A percentile compares a stretch with the other conserved stretches of the same genome.
These are phyloP conservation scores for Apotomis betuletana DNA, from an alignment of 2,888 invertebrate species.

Conservation along the genomic window DNA sequence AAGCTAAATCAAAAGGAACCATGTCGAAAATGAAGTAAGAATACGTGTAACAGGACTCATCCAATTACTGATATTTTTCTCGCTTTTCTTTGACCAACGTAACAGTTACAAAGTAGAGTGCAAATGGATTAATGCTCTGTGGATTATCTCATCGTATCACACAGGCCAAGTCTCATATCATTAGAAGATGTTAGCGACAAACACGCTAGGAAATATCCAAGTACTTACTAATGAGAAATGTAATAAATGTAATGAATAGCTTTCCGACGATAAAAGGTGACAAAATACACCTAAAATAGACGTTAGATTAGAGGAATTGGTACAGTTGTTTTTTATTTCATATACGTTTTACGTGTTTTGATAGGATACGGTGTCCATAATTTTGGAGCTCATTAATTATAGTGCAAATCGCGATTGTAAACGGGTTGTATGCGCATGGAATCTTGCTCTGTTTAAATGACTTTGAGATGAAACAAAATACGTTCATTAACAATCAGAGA, in stretches of 20 bases:
- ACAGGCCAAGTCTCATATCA: not conserved
- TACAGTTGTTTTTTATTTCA: not conserved
- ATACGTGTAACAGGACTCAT: not conserved
- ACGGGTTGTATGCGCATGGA: too few species aligned
- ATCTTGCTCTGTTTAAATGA: too few species aligned
- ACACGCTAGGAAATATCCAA: not conserved
- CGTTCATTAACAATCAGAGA: too few species aligned
- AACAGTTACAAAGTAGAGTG: not conserved
- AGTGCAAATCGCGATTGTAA: too few species aligned
- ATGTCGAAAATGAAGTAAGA: not conserved
- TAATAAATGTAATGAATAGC: not conserved
- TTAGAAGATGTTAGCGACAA: conserved; percentile 2
- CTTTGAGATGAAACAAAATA: too few species aligned
- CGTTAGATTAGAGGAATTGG: not conserved
- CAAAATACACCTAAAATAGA: not conserved
- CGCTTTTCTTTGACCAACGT: not conserved
- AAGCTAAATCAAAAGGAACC: not conserved
- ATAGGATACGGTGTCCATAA: too few species aligned
- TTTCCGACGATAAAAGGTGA: not conserved
- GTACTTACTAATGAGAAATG: not conserved
- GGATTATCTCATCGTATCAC: conserved; percentile 3
- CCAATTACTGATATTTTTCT: not conserved
- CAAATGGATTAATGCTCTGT: conserved; percentile 11
- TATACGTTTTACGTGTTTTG: too few species aligned
- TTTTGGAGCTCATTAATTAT: too few species aligned